phyloP scores from a whole-genome alignment of 2,797 vertebrate genomes.

The Hyperoplus immaculatus region DNA sequence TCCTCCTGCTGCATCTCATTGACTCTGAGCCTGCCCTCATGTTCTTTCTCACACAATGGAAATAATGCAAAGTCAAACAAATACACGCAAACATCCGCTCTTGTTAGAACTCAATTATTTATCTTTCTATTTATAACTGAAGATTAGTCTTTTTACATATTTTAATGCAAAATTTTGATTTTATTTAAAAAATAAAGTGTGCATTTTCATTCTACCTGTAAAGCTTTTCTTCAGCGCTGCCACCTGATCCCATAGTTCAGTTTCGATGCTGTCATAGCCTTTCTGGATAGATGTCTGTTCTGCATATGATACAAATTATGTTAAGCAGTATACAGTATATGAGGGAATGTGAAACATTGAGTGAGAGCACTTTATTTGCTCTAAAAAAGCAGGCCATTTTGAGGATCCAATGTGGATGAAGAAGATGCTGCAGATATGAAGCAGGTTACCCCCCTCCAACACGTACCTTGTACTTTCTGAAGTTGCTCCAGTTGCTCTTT shows the following conservation, averaged over 20 bases:
- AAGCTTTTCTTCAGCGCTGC: conserved; percentile 25
- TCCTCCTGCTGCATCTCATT: conserved; percentile 48
- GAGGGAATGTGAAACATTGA: neutral
- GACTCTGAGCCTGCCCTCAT: conserved; percentile 39
- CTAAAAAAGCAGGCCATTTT: neutral
- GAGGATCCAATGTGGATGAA: neutral
- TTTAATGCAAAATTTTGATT: too few species aligned
- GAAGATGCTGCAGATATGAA: neutral
- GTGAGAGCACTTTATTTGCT: neutral
- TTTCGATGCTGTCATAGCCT: neutral
- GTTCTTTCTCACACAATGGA: conserved; percentile 24
- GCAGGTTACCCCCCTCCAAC: neutral
- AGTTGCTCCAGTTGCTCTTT: conserved; percentile 42
- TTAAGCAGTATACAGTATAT: neutral
- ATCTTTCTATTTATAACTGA: too few species aligned
- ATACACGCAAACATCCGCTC: neutral
- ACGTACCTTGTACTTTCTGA: conserved; percentile 21
- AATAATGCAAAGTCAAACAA: neutral
- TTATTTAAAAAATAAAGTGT: too few species aligned
- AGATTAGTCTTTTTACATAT: too few species aligned
- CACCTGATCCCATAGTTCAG: conserved; percentile 21
- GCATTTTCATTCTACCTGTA: conserved; percentile 4
- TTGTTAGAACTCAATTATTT: too few species aligned
- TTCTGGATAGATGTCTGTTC: neutral
- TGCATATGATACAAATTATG: neutral